Evolutionary conservation across 1,140 invertebrate species (phyloP).

Genomic region (Bombus pyrosoma): DNA sequence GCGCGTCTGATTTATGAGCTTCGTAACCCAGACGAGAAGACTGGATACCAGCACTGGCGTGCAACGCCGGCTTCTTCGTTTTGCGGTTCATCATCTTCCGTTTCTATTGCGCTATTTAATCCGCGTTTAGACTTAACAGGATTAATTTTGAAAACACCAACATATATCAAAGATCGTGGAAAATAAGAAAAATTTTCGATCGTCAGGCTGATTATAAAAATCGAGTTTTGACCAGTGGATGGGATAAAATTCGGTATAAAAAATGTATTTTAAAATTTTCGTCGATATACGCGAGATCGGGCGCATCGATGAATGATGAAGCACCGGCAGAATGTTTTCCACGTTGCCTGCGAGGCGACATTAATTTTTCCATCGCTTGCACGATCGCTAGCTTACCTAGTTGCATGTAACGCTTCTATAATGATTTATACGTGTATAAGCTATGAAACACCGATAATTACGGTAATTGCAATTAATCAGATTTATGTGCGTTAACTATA

Average conservation of each 20-base stretch:
- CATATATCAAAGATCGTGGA: not conserved
- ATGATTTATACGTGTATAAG: constrained; percentile 38
- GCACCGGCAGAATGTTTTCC: not conserved
- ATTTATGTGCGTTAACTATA: constrained; percentile 65
- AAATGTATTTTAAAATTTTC: not conserved
- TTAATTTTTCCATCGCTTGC: constrained; percentile 3
- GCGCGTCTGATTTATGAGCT: constrained; percentile 61
- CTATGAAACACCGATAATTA: constrained; percentile 54
- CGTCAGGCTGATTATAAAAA: not conserved
- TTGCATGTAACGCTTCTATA: not conserved
- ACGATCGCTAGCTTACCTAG: not conserved
- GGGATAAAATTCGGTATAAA: not conserved
- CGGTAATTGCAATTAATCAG: constrained; percentile 64
- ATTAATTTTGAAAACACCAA: not conserved
- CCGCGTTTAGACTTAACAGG: not conserved
- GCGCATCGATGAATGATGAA: not conserved
- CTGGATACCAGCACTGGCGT: constrained; percentile 1
- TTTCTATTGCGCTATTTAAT: not conserved
- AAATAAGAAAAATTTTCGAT: not conserved
- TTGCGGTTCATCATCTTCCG: constrained; percentile 1
- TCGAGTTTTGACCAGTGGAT: not conserved
- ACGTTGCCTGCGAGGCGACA: not conserved
- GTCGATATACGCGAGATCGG: not conserved
- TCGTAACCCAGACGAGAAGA: constrained; percentile 50
- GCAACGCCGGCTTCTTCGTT: not conserved